phyloP scores from a whole-genome alignment of 2,888 invertebrate genomes.

The Pyrrhia umbra region DNA sequence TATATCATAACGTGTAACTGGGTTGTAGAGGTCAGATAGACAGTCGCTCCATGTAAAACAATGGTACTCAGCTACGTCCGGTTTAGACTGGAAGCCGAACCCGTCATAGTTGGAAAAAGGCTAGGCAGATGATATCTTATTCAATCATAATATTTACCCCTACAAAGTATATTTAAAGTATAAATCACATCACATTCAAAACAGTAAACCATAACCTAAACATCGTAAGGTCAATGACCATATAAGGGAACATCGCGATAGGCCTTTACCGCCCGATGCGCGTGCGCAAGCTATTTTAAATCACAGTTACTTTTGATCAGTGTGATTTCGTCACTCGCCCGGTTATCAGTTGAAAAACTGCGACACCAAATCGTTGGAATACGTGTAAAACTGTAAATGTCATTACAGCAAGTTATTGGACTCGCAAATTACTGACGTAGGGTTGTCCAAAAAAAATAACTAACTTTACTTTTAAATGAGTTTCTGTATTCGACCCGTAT shows the following conservation, averaged over 20 bases:
- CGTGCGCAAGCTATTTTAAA: slow-evolving; percentile 47
- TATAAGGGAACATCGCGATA: slow-evolving; percentile 44
- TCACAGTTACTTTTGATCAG: slow-evolving; percentile 58
- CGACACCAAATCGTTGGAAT: slow-evolving; percentile 57
- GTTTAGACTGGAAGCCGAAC: too few relatives aligned
- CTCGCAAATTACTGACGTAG: slow-evolving; percentile 48
- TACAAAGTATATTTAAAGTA: too few relatives aligned
- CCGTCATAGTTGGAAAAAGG: too few relatives aligned
- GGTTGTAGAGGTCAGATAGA: too few relatives aligned
- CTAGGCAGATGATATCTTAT: too few relatives aligned
- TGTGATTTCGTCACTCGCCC: slow-evolving; percentile 55
- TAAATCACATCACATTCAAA: slow-evolving; percentile 2
- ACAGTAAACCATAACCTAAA: slow-evolving; percentile 11
- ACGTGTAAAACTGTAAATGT: slow-evolving; percentile 67
- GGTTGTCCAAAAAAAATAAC: slow-evolving; percentile 41
- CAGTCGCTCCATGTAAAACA: too few relatives aligned
- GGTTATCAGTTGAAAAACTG: slow-evolving; percentile 51
- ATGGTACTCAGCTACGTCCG: too few relatives aligned
- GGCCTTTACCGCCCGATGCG: slow-evolving; percentile 31
- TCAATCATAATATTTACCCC: too few relatives aligned
- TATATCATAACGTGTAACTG: too few relatives aligned
- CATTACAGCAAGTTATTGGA: slow-evolving; percentile 62
- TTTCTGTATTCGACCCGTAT: too few relatives aligned
- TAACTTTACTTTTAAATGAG: too few relatives aligned
- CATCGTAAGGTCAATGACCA: slow-evolving; percentile 40